These are phyloP conservation scores for Capitella teleta DNA, from an alignment of 1,140 invertebrate genomes.

Conservation along the genomic window DNA sequence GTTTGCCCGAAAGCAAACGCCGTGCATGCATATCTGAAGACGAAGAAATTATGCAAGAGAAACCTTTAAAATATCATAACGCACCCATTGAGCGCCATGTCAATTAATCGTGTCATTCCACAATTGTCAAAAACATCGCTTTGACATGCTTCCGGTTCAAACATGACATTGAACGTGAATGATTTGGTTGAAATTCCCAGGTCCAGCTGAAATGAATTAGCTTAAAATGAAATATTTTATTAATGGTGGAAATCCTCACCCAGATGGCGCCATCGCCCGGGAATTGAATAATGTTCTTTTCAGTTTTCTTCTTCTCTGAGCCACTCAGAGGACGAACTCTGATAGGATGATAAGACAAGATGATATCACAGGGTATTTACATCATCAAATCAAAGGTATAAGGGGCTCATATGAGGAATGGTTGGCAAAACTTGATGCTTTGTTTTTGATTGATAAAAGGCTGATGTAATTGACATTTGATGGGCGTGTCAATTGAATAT, in stretches of 20 bases:
- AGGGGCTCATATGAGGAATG: neutral
- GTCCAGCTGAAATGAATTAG: neutral
- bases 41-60: neutral
- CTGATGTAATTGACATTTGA: neutral
- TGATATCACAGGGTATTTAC: neutral
- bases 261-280: constrained; percentile 2
- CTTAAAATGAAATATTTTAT: neutral
- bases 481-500: neutral
- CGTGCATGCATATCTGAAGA: constrained; percentile 48
- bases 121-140: constrained; percentile 36
- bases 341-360: neutral
- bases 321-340: constrained; percentile 2
- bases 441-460: neutral
- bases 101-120: constrained; percentile 38
- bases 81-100: constrained; percentile 39
- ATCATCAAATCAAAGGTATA: neutral
- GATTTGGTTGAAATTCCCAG: constrained; percentile 1
- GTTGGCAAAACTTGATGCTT: neutral
- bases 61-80: neutral
- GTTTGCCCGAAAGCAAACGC: constrained; percentile 50
- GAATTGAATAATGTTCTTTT: constrained; percentile 4
- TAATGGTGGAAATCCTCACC: neutral
- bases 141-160: constrained; percentile 35
- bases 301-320: neutral
- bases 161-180: constrained; percentile 16